Evolutionary conservation across 2,888 invertebrate species (phyloP).

Genomic region (Lithophane ornitopus): DNA sequence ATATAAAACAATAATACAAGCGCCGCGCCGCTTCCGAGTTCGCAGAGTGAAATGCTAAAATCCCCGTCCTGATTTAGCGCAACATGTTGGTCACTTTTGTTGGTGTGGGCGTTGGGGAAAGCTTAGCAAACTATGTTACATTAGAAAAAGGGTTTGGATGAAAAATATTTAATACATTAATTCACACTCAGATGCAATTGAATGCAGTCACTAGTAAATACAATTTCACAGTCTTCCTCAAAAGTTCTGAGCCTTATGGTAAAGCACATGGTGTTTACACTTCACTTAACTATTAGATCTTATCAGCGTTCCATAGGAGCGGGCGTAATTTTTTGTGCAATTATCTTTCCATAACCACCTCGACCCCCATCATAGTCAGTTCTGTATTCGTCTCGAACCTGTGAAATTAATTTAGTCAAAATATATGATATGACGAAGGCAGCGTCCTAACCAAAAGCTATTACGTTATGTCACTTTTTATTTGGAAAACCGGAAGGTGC

Average conservation of each 20-base stretch:
- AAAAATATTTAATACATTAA: conserved; percentile 62
- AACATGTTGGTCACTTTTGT: background rate
- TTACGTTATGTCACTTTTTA: too few relatives aligned
- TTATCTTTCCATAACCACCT: conserved; percentile 99
- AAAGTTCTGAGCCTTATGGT: conserved; percentile 67
- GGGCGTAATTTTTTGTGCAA: conserved; percentile 95
- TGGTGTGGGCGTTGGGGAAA: background rate
- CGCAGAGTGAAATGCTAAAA: background rate
- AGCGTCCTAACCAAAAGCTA: too few relatives aligned
- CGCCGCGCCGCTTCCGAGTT: background rate
- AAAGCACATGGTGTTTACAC: conserved; percentile 60
- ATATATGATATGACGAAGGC: background rate
- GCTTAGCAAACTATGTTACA: background rate
- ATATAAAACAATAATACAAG: too few relatives aligned
- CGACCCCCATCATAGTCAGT: conserved; percentile 99
- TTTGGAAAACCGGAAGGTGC: too few relatives aligned
- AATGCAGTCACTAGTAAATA: conserved; percentile 66
- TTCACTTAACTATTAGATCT: conserved; percentile 58
- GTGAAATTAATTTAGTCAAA: conserved; percentile 64
- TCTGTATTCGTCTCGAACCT: conserved; percentile 99
- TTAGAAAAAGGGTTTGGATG: conserved; percentile 24
- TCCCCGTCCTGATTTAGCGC: too few relatives aligned
- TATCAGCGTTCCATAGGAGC: conserved; percentile 90
- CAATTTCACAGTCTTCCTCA: conserved; percentile 76
- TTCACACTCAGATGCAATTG: conserved; percentile 69